Base-by-base conservation (phyloP, 2,797 vertebrate species). In the Hyperoplus lanceolatus region DNA sequence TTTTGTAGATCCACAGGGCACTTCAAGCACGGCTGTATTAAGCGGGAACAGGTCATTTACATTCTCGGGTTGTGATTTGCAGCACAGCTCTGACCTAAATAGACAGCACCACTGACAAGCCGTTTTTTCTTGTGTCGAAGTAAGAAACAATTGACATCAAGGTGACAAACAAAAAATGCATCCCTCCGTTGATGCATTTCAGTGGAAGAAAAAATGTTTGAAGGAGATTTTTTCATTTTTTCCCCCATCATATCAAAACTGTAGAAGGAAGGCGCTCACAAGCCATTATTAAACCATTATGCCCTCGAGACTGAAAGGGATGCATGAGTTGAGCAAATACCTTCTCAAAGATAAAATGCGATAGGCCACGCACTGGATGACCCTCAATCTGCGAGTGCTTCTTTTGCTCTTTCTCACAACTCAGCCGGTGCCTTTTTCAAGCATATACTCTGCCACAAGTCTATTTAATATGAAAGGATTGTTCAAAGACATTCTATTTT, bases 41-140 rank as follows among this genome's bases (percentile, higher is more conserved):
- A 91, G 82, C 76, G 87, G 81, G 82, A 90, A 90, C 81, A 84
- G 85, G 80, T 91, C 86, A 91, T 91, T 84, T 90, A 90, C 85
- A 77, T 72, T 79, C 72, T 45, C 29, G 29, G 70, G 57, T 83
- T 80, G 71, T 87, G 89, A 91, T 89, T 29, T 92, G 87, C 73
- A 68, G 78, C 73, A 75, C 61, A 76, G 77, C 53, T 73, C 73
- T 77, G 83, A 87, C 83, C 81, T 85, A 86, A 89, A 88, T 79
- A 76, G 58, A 80, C 39, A 89, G 73, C 7, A 1, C 59, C 7
- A 1, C 59, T 66, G 79, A 82, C 60, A 53, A 61, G 62, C 46
- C 48, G 46, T 85, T 74, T 49, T 85, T 74, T 85, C 68, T 81
- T 56, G 61, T 62, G 75, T 39, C 29, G 29, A 62, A 75, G 69